Evolutionary conservation across 2,113 vertebrate genomes (phyloP).

Genomic region (Glareola pratincola): DNA sequence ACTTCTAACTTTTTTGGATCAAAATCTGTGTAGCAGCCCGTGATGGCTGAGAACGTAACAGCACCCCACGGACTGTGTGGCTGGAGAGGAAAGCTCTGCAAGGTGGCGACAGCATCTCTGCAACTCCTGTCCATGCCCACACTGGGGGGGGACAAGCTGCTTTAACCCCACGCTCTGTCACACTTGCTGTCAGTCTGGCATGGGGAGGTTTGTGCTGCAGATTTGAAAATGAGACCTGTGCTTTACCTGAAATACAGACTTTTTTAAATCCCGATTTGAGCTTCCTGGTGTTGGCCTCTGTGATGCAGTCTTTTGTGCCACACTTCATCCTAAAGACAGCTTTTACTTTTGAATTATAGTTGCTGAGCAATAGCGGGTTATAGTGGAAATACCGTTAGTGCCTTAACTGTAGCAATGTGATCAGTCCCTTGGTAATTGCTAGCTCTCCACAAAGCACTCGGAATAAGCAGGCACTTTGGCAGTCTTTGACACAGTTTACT

Average conservation of each 20-base stretch:
- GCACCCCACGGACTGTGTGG: background rate
- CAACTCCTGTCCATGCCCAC: accelerated
- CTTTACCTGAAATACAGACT: background rate
- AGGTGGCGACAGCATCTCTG: background rate
- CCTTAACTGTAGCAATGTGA: background rate
- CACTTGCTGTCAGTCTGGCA: background rate
- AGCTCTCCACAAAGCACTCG: background rate
- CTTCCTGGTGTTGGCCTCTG: background rate
- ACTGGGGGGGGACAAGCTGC: background rate
- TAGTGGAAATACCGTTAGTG: background rate
- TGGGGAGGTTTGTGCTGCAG: background rate
- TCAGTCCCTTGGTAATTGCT: background rate
- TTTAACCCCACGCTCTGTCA: background rate
- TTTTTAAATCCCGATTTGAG: background rate
- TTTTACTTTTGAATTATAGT: background rate
- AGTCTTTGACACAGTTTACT: conserved; percentile 17
- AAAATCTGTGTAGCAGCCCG: background rate
- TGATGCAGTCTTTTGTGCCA: background rate
- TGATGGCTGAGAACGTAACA: background rate
- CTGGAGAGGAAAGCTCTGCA: background rate
- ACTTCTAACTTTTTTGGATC: background rate
- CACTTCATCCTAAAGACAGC: background rate
- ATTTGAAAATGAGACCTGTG: background rate
- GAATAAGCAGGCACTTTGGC: conserved; percentile 42
- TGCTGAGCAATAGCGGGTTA: background rate